Evolutionary conservation across 2,113 vertebrate genomes (phyloP).

Genomic region (Meles meles): DNA sequence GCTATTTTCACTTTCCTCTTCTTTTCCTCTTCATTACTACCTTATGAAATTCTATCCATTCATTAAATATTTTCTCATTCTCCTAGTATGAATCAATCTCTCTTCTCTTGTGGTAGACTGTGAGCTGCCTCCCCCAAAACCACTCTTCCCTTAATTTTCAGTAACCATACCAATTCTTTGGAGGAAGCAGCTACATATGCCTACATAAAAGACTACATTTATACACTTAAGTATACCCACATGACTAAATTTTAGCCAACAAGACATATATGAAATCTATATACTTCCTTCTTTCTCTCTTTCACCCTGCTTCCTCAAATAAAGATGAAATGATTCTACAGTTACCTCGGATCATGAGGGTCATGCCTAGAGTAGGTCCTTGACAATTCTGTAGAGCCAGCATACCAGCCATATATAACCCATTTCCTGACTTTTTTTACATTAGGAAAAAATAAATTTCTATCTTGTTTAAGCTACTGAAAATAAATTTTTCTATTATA

Average conservation of each 20-base stretch:
- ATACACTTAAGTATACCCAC: neutral
- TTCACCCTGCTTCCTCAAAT: neutral
- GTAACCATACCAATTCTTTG: neutral
- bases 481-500: slow-evolving; percentile 1
- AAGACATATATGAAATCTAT: neutral
- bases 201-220: neutral
- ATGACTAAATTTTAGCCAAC: neutral
- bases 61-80: neutral
- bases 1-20: neutral
- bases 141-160: neutral
- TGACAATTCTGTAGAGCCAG: neutral
- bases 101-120: neutral
- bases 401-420: neutral
- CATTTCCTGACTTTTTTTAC: neutral
- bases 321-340: neutral
- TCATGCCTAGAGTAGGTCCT: neutral
- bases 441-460: slow-evolving; percentile 3
- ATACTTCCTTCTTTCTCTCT: neutral
- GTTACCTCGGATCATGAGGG: neutral
- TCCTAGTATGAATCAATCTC: neutral
- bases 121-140: neutral
- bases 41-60: neutral
- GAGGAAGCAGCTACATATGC: neutral
- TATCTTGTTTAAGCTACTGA: neutral
- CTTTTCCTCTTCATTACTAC: neutral